Percentiles rank a stretch among this genome's conserved stretches.
Evolutionary conservation across 2,888 invertebrate genomes (phyloP).

Genomic region (Harmothoe impar): DNA sequence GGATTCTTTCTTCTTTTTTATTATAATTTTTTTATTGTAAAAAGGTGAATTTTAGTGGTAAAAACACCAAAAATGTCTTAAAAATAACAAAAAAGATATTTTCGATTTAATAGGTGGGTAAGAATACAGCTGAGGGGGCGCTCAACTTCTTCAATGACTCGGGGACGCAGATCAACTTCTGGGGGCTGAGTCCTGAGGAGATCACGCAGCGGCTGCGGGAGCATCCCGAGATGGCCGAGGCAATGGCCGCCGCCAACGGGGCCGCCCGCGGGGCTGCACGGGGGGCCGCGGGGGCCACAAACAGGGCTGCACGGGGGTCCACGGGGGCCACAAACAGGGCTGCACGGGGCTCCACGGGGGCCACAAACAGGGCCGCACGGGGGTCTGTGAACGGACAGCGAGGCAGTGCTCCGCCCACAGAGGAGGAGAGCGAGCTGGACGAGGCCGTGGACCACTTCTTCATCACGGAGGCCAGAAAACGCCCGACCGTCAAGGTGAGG

Average conservation of each 20-base stretch:
- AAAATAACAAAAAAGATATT: background rate
- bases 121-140: constrained; percentile 32
- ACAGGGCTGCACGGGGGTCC: too few species aligned
- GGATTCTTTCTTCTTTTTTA: too few species aligned
- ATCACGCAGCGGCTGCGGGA: constrained; percentile 42
- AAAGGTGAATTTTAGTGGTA: too few species aligned
- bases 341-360: background rate
- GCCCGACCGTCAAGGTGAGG: background rate
- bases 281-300: too few species aligned
- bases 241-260: background rate
- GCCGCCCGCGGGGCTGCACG: background rate
- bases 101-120: too few species aligned
- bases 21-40: too few species aligned
- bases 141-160: constrained; percentile 69
- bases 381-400: background rate
- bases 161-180: constrained; percentile 71
- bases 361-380: background rate
- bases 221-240: background rate
- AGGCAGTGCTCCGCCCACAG: background rate
- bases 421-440: constrained; percentile 33
- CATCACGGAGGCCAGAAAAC: background rate
- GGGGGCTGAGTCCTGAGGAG: constrained; percentile 68
- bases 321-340: too few species aligned
- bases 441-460: constrained; percentile 45
- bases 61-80: too few species aligned